Evolutionary conservation across 2,797 vertebrate species (phyloP), one percentile per base, ranked within the genome.

Genomic region (Pteropus rufus): DNA sequence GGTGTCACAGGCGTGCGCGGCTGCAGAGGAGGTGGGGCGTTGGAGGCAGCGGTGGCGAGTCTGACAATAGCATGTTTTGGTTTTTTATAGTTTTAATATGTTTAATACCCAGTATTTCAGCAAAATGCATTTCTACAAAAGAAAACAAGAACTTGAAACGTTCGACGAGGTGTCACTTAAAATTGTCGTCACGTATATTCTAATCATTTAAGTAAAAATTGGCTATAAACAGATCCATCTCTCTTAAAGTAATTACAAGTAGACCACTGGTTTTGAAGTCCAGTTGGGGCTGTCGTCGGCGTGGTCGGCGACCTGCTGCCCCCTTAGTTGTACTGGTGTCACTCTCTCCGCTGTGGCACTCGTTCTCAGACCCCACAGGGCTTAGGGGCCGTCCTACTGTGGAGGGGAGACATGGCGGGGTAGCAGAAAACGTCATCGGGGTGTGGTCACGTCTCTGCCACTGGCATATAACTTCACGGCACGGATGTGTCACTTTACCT

Each of bases 51-150:
- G 39, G 58, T 82, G 69, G 77, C 60, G 80, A 85, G 44, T 77
- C 62, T 82, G 67, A 95, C 84, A 90, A 67, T 80, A 92, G 89
- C 8, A 11, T 75, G 21, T 39, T 85, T 49, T 7, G 1, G 36
- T 41, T 89, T n/a, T 49, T 77, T 34, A 15, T 36, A 11, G 54
- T 94, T 95, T 91, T 64, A 95, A 62, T 93, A 58, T 75, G 76
- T 89, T 93, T 92, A 91, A 70, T 96, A 41, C 31, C 18, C 39
- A 95, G 7, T 49, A 84, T 84, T 94, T 94, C 86, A 96, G n/a
- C 23, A 82, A 58, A 95, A 54, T 76, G 49, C 49, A 80, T 94
- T 93, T 91, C 41, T 87, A 60, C 12, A 8, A 84, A 73, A 95
- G 90, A 89, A 39, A 16, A 10, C 2, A 44, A 44, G 11, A 24